Base-by-base conservation (phyloP, 92 coral and sea anemone genomes). In the Palythoa grandiflora region DNA sequence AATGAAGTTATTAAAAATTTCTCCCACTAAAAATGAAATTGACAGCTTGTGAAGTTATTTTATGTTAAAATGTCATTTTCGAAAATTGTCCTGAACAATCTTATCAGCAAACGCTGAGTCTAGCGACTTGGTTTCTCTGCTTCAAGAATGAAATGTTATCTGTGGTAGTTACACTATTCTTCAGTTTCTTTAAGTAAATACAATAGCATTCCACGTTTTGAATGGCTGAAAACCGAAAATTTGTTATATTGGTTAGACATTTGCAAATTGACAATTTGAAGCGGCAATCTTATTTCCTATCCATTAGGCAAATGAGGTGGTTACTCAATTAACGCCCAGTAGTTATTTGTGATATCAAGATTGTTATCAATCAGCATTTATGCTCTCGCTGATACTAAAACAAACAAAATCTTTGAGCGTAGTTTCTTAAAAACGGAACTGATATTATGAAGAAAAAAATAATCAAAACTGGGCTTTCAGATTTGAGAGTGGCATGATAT, bases 221-320 rank as follows among this genome's bases (percentile, higher is more conserved):
- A 70, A 28, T 70, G 44, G 44, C 74, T 70, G 4, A 35, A 66
- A 70, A 70, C 10, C 53, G 83, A 35, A 77, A 16, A 36, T 52
- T 38, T 51, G 38, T 28, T 68, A 52, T 77, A 53, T 54, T 28
- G 83, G 21, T 50, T 53, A 36, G 68, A 77, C 83, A 77, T 35
- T 53, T 77, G 39, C 80, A 9, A 51, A 76, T 52, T 50, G 37
- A 50, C 83, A 52, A 39, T 52, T 76, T 73, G 39, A 13, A 50
- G n/a, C 28, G 52, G 13, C 44, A 51, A 6, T 52, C 20, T 7
- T 1, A 7, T 21, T 77, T 54, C 68, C 66, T 48, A 38, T 77
- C 68, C 68, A 77, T 77, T 77, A 77, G 68, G 13, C 66, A 76
- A 52, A 28, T 76, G 39, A 51, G 60, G 61, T 19, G 61, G 50